phyloP scores from a whole-genome alignment of 2,888 invertebrate species.

The Hypercompe scribonia region DNA sequence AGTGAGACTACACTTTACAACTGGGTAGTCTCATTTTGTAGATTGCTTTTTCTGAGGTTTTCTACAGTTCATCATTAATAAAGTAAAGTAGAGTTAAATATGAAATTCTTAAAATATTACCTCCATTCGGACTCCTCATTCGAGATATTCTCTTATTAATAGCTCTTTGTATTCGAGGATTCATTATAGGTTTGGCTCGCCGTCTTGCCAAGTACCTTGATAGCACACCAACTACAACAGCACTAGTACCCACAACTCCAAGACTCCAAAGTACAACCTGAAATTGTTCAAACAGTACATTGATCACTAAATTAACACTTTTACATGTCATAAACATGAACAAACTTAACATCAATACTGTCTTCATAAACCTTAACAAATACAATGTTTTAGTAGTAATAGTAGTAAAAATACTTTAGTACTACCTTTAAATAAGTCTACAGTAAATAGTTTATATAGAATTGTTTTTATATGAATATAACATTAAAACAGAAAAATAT shows the following conservation, averaged over 20 bases:
- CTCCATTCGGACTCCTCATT: slow-evolving; percentile 90
- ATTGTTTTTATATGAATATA: background rate
- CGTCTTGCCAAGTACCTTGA: slow-evolving; percentile 92
- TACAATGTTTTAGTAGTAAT: background rate
- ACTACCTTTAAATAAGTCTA: background rate
- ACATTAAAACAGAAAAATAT: background rate
- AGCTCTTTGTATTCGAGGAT: slow-evolving; percentile 85
- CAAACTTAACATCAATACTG: background rate
- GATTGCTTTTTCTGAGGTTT: background rate
- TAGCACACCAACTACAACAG: slow-evolving; percentile 93
- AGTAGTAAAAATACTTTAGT: background rate
- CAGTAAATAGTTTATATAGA: background rate
- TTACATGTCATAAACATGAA: background rate
- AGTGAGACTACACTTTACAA: background rate
- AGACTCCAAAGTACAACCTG: slow-evolving; percentile 91
- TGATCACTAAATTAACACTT: background rate
- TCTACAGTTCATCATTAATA: background rate
- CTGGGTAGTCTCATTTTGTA: too few relatives aligned
- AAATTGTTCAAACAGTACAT: slow-evolving; percentile 31
- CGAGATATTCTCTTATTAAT: slow-evolving; percentile 88
- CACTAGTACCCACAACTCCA: slow-evolving; percentile 89
- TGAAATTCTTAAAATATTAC: slow-evolving; percentile 52
- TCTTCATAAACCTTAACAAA: background rate
- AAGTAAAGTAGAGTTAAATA: background rate
- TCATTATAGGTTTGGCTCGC: slow-evolving; percentile 88